phyloP scores from a whole-genome alignment of 2,888 invertebrate species.

The Herminia tarsipennalis region DNA sequence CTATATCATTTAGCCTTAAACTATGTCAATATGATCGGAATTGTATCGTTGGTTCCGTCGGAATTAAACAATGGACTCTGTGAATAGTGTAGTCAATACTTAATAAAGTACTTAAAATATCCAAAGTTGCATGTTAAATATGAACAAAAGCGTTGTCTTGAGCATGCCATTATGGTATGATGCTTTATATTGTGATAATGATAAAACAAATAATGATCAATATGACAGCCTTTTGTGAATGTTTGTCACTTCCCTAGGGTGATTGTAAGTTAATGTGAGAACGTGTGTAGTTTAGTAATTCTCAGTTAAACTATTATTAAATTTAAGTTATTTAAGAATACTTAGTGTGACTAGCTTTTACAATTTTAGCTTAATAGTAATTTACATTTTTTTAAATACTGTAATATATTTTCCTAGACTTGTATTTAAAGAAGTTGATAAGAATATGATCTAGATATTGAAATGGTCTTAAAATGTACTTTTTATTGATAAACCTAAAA shows the following conservation, averaged over 20 bases:
- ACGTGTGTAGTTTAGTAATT: slow-evolving; percentile 8
- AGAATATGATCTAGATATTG: slow-evolving; percentile 31
- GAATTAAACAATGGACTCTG: slow-evolving; percentile 23
- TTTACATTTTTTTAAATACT: slow-evolving; percentile 47
- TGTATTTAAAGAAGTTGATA: slow-evolving; percentile 33
- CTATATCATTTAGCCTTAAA: slow-evolving; percentile 14
- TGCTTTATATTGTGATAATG: too few relatives aligned
- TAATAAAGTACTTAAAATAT: slow-evolving; percentile 42
- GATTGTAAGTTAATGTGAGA: neutral
- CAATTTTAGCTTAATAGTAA: slow-evolving; percentile 47
- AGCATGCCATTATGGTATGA: too few relatives aligned
- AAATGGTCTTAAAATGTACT: slow-evolving; percentile 40
- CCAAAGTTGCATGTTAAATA: slow-evolving; percentile 28
- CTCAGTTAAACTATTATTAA: slow-evolving; percentile 5
- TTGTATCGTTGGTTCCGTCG: slow-evolving; percentile 37
- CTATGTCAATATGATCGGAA: slow-evolving; percentile 24
- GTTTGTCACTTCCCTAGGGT: neutral
- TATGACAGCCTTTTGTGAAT: neutral
- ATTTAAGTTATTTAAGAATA: slow-evolving; percentile 39
- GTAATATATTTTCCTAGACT: slow-evolving; percentile 51
- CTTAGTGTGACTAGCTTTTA: slow-evolving; percentile 51
- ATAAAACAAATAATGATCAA: too few relatives aligned
- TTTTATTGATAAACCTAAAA: slow-evolving; percentile 11
- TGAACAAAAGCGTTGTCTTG: slow-evolving; percentile 8
- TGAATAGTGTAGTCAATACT: slow-evolving; percentile 33